Evolutionary conservation across 2,888 invertebrate species (phyloP).

Genomic region (Ypsolopha scabrella): DNA sequence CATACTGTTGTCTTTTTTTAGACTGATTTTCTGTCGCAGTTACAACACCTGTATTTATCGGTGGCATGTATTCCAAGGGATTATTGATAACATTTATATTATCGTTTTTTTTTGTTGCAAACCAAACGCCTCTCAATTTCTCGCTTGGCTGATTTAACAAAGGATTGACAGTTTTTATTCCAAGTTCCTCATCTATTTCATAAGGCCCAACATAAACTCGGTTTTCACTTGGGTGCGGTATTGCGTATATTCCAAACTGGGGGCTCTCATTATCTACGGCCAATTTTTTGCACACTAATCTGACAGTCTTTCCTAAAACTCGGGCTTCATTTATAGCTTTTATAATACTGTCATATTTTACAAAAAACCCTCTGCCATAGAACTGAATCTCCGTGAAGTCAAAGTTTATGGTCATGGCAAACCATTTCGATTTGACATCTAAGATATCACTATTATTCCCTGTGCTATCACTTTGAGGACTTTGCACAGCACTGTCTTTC

Average conservation of each 20-base stretch:
- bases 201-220: slow-evolving; percentile 58
- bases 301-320: slow-evolving; percentile 55
- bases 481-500: background rate
- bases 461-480: background rate
- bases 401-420: slow-evolving; percentile 64
- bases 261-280: slow-evolving; percentile 22
- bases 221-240: slow-evolving; percentile 36
- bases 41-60: slow-evolving; percentile 5
- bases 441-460: background rate
- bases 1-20: background rate
- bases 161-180: slow-evolving; percentile 44
- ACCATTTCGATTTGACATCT: slow-evolving; percentile 53
- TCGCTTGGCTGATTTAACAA: slow-evolving; percentile 1
- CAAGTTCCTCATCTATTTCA: slow-evolving; percentile 42
- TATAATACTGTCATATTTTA: slow-evolving; percentile 62
- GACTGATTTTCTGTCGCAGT: background rate
- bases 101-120: slow-evolving; percentile 45
- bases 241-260: slow-evolving; percentile 57
- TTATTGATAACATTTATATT: slow-evolving; percentile 48
- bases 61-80: slow-evolving; percentile 43
- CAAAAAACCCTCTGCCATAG: slow-evolving; percentile 58
- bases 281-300: slow-evolving; percentile 45
- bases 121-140: slow-evolving; percentile 50
- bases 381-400: slow-evolving; percentile 67
- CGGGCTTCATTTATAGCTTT: slow-evolving; percentile 58